These are phyloP conservation scores for Dorcus parallelipipedus DNA, from an alignment of 2,888 invertebrate genomes.

Conservation along the genomic window DNA sequence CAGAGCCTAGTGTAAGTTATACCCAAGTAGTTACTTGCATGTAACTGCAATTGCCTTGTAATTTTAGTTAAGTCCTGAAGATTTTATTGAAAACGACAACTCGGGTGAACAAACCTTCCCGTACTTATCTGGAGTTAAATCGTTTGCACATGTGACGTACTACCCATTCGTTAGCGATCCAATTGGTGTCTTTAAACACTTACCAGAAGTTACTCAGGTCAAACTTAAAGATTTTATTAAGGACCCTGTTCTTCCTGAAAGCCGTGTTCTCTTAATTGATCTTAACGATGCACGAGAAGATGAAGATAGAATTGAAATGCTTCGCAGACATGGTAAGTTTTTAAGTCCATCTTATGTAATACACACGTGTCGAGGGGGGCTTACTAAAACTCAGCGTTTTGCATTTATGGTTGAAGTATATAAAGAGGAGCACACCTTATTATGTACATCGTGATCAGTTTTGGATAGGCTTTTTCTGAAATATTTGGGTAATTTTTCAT, in stretches of 20 bases:
- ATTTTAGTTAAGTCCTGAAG: conserved; percentile 50
- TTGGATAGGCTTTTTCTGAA: too few relatives aligned
- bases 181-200: conserved; percentile 53
- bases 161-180: conserved; percentile 63
- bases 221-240: conserved; percentile 35
- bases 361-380: too few relatives aligned
- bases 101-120: conserved; percentile 46
- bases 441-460: too few relatives aligned
- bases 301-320: conserved; percentile 55
- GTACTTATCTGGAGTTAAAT: conserved; percentile 43
- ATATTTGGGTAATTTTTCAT: too few relatives aligned
- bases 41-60: conserved; percentile 2
- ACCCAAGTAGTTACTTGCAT: not conserved
- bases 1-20: conserved; percentile 51
- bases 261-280: conserved; percentile 55
- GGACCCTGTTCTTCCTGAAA: conserved; percentile 43
- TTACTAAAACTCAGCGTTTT: too few relatives aligned
- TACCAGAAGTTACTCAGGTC: conserved; percentile 41
- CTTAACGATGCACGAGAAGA: conserved; percentile 58
- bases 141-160: conserved; percentile 49
- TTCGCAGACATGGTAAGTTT: conserved; percentile 57
- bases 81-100: conserved; percentile 47
- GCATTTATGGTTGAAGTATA: too few relatives aligned
- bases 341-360: not conserved
- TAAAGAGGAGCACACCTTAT: too few relatives aligned